Evolutionary conservation across 2,797 vertebrate species (phyloP), one percentile per base, ranked within the genome.

Genomic region (Tachyglossus aculeatus): DNA sequence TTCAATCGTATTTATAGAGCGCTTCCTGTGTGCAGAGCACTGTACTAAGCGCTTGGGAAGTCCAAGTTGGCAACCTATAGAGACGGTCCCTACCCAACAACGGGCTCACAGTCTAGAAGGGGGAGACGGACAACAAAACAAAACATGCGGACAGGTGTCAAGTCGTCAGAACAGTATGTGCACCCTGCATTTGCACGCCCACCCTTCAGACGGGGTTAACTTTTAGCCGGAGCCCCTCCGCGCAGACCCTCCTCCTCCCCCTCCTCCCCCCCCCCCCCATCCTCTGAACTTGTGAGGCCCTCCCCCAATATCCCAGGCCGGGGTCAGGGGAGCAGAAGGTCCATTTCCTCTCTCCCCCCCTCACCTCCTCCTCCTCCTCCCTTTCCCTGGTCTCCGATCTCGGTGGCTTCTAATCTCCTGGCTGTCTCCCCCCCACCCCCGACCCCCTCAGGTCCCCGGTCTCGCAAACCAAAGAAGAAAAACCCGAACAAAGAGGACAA

Each of bases 391-490:
- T n/a, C n/a, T n/a, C n/a, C 18, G 36, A 22, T 33, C 50, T 25
- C n/a, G 36, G 9, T 19, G 29, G 18, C 38, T 27, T 41, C 31
- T 12, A 18, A 37, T 47, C 21, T 36, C 47, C 22, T 4, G 21
- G 22, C 25, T 41, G 47, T 25, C 8, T 4, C 13, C 18, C 11
- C 6, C 5, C 48, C 62, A 32, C 21, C 24, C 24, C 18, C 25
- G 15, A 15, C 25, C 31, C 58, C 75, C 79, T 18, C 90, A 99
- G 97, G 97, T 91, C 97, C 97, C 85, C 93, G 97, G 88, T 96
- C 96, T 71, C 95, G 97, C 40, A 99, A 98, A 96, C 97, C 96
- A 96, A 98, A 98, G 96, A 98, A 96, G 95, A 98, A 98, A 92
- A 88, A 90, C 80, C 89, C 95, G 81, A 96, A 93, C 78, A 98